phyloP scores from a whole-genome alignment of 2,113 vertebrate species.

The Mormoops blainvillei region DNA sequence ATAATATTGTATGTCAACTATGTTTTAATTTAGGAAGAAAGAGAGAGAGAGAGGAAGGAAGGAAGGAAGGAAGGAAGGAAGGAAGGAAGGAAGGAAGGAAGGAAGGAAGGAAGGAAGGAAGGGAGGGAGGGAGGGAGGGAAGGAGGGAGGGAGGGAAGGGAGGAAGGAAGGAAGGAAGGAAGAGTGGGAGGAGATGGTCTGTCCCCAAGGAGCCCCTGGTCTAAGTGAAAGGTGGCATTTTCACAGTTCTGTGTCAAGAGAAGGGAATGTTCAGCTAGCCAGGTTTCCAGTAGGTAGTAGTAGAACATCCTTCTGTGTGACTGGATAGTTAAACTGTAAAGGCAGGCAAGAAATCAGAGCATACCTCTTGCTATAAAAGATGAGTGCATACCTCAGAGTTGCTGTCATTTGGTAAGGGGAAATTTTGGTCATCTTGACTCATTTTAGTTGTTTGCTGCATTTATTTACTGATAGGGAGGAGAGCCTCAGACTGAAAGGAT shows the following conservation, averaged over 20 bases:
- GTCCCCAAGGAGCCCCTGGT: not conserved
- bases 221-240: not conserved
- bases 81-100: not conserved
- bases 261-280: not conserved
- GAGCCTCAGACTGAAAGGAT: not conserved
- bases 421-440: not conserved
- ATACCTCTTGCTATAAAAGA: not conserved
- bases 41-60: no score
- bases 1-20: not conserved
- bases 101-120: not conserved
- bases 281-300: not conserved
- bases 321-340: not conserved
- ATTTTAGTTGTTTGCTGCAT: not conserved
- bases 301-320: not conserved
- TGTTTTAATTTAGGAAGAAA: not conserved
- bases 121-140: not conserved
- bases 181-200: not conserved
- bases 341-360: not conserved
- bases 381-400: not conserved
- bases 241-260: not conserved
- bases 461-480: not conserved
- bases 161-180: not conserved
- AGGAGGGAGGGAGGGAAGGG: not conserved
- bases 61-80: not conserved
- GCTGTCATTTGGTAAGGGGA: not conserved